A percentile compares a stretch with the other conserved stretches of the same genome.
Evolutionary conservation across 1,140 invertebrate species (phyloP).

Genomic region (Lordiphosa collinella): DNA sequence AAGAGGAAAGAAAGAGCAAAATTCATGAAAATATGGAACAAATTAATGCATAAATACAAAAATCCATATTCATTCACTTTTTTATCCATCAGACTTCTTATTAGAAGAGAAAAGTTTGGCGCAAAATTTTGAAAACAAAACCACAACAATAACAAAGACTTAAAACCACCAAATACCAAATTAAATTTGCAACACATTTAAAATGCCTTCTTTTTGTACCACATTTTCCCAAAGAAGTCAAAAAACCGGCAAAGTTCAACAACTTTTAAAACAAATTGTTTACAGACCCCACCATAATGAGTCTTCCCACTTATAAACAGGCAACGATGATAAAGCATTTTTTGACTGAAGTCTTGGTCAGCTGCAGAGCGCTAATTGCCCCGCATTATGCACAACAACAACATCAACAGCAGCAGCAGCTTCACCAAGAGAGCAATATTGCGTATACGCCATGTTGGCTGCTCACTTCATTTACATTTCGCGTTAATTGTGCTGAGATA

Average conservation of each 20-base stretch:
- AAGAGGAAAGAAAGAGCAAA: too few species aligned
- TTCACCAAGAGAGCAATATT: constrained; percentile 1
- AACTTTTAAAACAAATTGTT: constrained; percentile 28
- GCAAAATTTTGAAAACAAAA: too few species aligned
- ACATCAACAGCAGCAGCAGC: background rate
- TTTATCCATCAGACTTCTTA: too few species aligned
- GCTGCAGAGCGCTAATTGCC: constrained; percentile 1
- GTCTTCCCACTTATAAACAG: background rate
- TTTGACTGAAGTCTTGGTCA: background rate
- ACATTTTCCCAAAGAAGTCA: too few species aligned
- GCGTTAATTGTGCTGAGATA: constrained; percentile 9
- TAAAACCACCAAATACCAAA: background rate
- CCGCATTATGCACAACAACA: constrained; percentile 5
- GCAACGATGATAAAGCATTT: constrained; percentile 1
- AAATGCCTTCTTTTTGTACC: background rate
- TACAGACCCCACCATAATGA: constrained; percentile 3
- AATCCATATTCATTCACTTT: too few species aligned
- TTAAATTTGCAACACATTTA: background rate
- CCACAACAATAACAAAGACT: too few species aligned
- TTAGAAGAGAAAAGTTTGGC: too few species aligned
- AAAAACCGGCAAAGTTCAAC: constrained; percentile 4
- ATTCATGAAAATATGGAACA: too few species aligned
- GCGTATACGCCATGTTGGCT: constrained; percentile 14
- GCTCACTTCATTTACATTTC: constrained; percentile 4
- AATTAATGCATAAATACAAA: too few species aligned